Percentiles rank a stretch among this genome's conserved stretches.
Conservation (phyloP, 2,797 vertebrate species). For the Podarcis lilfordi region DNA sequence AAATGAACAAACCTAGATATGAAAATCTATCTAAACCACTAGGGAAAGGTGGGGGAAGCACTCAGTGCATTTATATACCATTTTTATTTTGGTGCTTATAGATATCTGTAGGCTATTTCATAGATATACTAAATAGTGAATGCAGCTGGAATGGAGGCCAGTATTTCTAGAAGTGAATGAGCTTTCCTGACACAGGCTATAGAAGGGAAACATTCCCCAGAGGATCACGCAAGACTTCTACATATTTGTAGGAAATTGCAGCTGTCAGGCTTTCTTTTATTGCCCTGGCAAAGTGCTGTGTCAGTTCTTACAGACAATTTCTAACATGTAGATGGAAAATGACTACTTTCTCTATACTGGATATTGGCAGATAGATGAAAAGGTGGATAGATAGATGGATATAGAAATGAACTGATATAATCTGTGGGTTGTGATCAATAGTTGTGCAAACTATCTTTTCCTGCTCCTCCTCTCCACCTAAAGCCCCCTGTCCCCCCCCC, state of each 20-base stretch:
- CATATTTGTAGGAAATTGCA: conserved; percentile 81
- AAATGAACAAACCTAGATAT: conserved; percentile 1
- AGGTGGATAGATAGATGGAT: not conserved
- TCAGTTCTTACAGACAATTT: conserved; percentile 74
- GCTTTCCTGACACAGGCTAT: conserved; percentile 49
- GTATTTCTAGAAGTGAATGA: conserved; percentile 42
- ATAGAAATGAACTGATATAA: not conserved
- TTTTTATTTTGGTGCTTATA: not conserved
- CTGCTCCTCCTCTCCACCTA: no score
- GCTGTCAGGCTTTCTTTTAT: conserved; percentile 77
- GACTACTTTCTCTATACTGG: conserved; percentile 55
- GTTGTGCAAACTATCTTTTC: no score
- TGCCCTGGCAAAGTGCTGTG: conserved; percentile 77
- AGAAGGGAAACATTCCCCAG: conserved; percentile 69
- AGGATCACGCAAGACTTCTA: conserved; percentile 79
- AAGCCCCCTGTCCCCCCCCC: no score
- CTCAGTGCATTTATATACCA: not conserved
- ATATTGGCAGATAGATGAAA: not conserved
- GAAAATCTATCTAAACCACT: conserved; percentile 22
- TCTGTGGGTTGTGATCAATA: no score
- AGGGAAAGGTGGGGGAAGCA: not conserved
- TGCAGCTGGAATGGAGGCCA: conserved; percentile 13
- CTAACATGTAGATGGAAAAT: conserved; percentile 59
- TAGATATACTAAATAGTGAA: conserved; percentile 16
- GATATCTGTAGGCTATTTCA: not conserved